Conservation (phyloP, 1,140 invertebrate species). For the Lasioglossum albipes region DNA sequence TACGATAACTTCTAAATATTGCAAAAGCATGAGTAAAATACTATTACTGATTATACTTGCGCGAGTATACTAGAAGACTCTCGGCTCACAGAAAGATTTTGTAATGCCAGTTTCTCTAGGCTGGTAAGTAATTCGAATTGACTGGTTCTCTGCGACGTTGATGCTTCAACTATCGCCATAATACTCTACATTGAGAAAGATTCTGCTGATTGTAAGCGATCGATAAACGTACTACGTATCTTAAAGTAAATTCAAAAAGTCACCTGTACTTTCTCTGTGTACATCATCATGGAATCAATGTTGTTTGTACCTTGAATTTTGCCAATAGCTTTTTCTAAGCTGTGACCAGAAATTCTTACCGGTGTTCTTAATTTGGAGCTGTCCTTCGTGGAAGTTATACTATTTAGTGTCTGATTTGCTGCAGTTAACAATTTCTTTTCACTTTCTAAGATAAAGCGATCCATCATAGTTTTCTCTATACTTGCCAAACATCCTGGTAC, state of each 20-base stretch:
- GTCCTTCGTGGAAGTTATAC: constrained; percentile 73
- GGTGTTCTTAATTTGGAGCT: constrained; percentile 71
- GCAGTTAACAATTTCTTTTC: constrained; percentile 82
- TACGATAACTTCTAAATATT: background rate
- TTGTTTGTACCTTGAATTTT: constrained; percentile 68
- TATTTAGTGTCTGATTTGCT: constrained; percentile 81
- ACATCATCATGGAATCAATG: constrained; percentile 59
- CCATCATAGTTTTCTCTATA: constrained; percentile 69
- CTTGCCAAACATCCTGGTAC: constrained; percentile 76
- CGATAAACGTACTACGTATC: background rate
- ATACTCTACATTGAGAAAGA: constrained; percentile 80
- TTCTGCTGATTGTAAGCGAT: background rate
- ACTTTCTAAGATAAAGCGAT: constrained; percentile 82
- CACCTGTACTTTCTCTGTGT: constrained; percentile 79
- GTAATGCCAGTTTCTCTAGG: constrained; percentile 82
- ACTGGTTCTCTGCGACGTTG: constrained; percentile 81
- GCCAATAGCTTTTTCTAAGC: constrained; percentile 80
- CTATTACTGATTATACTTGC: constrained; percentile 77
- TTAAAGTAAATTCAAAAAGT: constrained; percentile 33
- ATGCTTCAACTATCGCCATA: constrained; percentile 81
- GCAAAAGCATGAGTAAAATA: background rate
- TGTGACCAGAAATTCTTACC: constrained; percentile 81
- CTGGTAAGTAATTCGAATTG: constrained; percentile 81
- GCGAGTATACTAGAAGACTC: constrained; percentile 82
- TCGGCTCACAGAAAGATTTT: constrained; percentile 82